Percentiles rank a stretch among this genome's conserved stretches.
Conservation (phyloP, 2,888 invertebrate genomes). For the Furcula furcula region DNA sequence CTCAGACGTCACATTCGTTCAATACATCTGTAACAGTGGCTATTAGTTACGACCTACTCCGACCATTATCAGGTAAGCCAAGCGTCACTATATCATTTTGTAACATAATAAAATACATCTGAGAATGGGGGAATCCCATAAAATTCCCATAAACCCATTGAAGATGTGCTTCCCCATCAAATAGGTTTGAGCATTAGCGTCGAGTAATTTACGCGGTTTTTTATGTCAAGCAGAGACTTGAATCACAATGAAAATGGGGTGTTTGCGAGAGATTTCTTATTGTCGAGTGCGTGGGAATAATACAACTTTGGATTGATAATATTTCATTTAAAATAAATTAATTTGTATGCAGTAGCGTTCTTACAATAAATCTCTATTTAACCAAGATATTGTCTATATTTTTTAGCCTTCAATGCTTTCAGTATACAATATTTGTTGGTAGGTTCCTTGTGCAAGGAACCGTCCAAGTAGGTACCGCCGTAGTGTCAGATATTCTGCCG, state of each 20-base stretch:
- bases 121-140: slow-evolving; percentile 36
- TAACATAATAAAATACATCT: slow-evolving; percentile 29
- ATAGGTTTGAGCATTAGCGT: slow-evolving; percentile 51
- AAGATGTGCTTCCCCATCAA: slow-evolving; percentile 37
- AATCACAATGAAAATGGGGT: slow-evolving; percentile 58
- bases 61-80: slow-evolving; percentile 13
- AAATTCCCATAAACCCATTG: slow-evolving; percentile 50
- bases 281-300: too few relatives aligned
- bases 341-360: too few relatives aligned
- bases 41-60: slow-evolving; percentile 2
- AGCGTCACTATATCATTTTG: slow-evolving; percentile 24
- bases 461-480: too few relatives aligned
- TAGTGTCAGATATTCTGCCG: too few relatives aligned
- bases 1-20: not conserved
- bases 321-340: too few relatives aligned
- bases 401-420: too few relatives aligned
- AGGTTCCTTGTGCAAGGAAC: too few relatives aligned
- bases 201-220: slow-evolving; percentile 60
- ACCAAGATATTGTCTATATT: too few relatives aligned
- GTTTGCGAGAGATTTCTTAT: too few relatives aligned
- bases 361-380: too few relatives aligned
- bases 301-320: too few relatives aligned
- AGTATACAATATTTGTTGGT: too few relatives aligned
- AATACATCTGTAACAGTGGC: slow-evolving; percentile 5
- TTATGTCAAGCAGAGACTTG: slow-evolving; percentile 60